Evolutionary conservation across 2,113 vertebrate species (phyloP), one percentile per base, ranked within the genome.

Genomic region (Tupaia chinensis): DNA sequence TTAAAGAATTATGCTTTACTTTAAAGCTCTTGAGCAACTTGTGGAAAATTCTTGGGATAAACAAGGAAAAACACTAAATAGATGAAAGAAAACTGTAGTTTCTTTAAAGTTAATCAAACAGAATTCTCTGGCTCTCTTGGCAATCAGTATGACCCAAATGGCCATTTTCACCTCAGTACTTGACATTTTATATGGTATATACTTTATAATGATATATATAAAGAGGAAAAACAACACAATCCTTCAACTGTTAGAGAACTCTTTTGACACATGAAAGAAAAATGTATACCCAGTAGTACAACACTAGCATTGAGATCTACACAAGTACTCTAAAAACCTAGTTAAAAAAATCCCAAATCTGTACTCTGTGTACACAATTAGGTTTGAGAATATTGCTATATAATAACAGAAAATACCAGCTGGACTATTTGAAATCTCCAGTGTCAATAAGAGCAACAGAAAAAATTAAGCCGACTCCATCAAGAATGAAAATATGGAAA

Each of bases 231-330:
- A 22, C 9, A 93, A 63, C 27, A 79, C 7, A 89, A 27, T 88
- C 82, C 34, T 94, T 82, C 9, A 78, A 25, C 25, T 63, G 1
- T 82, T 88, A 79, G 23, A 58, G 44, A 5, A 92, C 11, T 34
- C 15, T 92, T 73, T 89, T 77, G 66, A 32, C 17, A 97, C 95
- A 96, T 87, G 80, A 97, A 93, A 88, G 65, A 54, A 86, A 96
- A 93, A 84, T 10, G 23, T 78, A 92, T 53, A 86, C 69, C 23
- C 29, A 82, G 88, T 85, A 91, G 56, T 73, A 87, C 93, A 97
- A 94, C 66, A 58, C 17, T 60, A 22, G 56, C 70, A 65, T 94
- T 85, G 72, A 89, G 95, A 83, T 69, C 27, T 79, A 92, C 82
- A 74, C 27, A 79, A 25, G 27, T 86, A 82, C 27, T 94, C 89